Percentiles rank a stretch among this genome's conserved stretches.
Conservation (phyloP, 2,888 invertebrate species). For the Parapristionchus giblindavisi region DNA sequence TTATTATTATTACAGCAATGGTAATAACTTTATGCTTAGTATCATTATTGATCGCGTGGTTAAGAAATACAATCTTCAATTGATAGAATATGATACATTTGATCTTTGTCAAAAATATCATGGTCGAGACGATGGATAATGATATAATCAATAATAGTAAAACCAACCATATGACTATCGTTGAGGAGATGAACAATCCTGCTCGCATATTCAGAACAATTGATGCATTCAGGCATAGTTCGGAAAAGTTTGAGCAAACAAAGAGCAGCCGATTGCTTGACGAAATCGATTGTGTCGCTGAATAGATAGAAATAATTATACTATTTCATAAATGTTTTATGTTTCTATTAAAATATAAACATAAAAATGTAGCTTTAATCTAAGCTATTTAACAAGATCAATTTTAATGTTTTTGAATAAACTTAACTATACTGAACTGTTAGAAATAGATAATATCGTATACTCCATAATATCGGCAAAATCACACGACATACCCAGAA, state of each 20-base stretch:
- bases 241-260: constrained; percentile 92
- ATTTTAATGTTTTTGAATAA: too few relatives aligned
- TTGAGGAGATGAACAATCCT: constrained; percentile 97
- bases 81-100: neutral
- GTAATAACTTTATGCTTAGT: too few relatives aligned
- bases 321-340: too few relatives aligned
- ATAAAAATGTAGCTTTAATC: too few relatives aligned
- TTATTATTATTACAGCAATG: too few relatives aligned
- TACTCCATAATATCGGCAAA: neutral
- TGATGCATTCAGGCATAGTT: constrained; percentile 93
- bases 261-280: constrained; percentile 97
- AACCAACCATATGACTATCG: constrained; percentile 87
- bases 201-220: constrained; percentile 94
- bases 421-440: too few relatives aligned
- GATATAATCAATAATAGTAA: neutral
- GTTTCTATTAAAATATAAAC: too few relatives aligned
- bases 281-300: constrained; percentile 97
- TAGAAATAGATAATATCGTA: too few relatives aligned
- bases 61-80: neutral
- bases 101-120: neutral
- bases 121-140: neutral
- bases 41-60: neutral
- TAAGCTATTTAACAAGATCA: too few relatives aligned
- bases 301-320: constrained; percentile 45
- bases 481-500: constrained; percentile 76